Conservation (phyloP, 2,113 vertebrate genomes). For the Neodontobutis hainanensis region DNA sequence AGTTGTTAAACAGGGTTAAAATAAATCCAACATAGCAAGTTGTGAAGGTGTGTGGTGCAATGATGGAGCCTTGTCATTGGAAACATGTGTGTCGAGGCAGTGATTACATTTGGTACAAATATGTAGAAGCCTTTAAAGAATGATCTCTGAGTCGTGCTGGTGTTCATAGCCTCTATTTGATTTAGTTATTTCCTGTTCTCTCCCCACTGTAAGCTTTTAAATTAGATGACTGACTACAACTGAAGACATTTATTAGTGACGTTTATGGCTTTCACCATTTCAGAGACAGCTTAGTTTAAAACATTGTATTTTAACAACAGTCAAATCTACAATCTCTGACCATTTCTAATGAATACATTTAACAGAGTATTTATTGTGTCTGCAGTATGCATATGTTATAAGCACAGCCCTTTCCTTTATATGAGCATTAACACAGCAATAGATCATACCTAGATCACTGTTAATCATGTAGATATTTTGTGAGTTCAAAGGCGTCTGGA, state of each 20-base stretch:
- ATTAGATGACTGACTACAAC: constrained; percentile 45
- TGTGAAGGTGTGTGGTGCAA: neutral
- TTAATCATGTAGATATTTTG: neutral
- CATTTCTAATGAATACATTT: neutral
- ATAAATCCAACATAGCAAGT: too few species aligned
- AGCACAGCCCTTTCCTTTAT: too few species aligned
- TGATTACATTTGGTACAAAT: constrained; percentile 55
- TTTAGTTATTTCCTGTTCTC: constrained; percentile 62
- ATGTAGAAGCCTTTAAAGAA: constrained; percentile 3
- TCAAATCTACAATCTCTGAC: neutral
- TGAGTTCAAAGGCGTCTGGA: neutral
- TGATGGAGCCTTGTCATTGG: constrained; percentile 20
- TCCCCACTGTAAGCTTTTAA: constrained; percentile 15
- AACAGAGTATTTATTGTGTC: too few species aligned
- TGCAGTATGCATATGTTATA: too few species aligned
- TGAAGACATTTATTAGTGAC: neutral
- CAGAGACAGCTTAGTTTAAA: neutral
- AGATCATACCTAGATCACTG: too few species aligned
- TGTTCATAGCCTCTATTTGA: constrained; percentile 49
- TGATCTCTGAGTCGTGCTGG: constrained; percentile 16
- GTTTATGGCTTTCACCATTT: neutral
- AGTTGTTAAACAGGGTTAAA: constrained; percentile 7
- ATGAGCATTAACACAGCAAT: too few species aligned
- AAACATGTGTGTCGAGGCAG: constrained; percentile 38
- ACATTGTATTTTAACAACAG: too few species aligned